Percentiles rank a stretch among this genome's conserved stretches.
phyloP scores from a whole-genome alignment of 2,113 vertebrate species.

The Oncorhynchus tshawytscha region DNA sequence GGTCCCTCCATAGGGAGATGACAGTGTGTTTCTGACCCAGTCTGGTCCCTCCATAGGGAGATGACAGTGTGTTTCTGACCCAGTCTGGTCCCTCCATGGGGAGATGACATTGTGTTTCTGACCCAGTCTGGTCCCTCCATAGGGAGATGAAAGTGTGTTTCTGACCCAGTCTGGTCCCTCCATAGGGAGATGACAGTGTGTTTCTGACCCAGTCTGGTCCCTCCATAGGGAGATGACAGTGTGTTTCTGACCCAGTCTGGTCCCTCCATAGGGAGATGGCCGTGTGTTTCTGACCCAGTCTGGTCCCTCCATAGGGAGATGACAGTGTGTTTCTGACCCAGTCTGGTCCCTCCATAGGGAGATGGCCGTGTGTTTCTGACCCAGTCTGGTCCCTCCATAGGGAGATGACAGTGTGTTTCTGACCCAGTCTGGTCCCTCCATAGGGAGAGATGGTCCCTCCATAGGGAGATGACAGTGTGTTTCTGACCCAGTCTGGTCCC shows the following conservation, averaged over 20 bases:
- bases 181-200: constrained; percentile 19
- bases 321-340: background rate
- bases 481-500: background rate
- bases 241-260: background rate
- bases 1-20: constrained; percentile 50
- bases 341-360: constrained; percentile 59
- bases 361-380: constrained; percentile 5
- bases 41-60: no score
- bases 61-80: background rate
- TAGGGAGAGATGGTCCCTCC: background rate
- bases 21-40: background rate
- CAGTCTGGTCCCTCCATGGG: constrained; percentile 49
- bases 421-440: background rate
- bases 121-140: background rate
- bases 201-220: background rate
- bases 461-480: background rate
- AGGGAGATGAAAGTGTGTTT: background rate
- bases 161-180: background rate
- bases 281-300: no score
- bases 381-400: constrained; percentile 49
- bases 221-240: constrained; percentile 52
- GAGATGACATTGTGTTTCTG: constrained; percentile 34
- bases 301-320: no score
- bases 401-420: constrained; percentile 35
- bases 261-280: no score